Percentiles rank a stretch among this genome's conserved stretches.
Conservation (phyloP, 2,888 invertebrate species). For the Formica aserva region DNA sequence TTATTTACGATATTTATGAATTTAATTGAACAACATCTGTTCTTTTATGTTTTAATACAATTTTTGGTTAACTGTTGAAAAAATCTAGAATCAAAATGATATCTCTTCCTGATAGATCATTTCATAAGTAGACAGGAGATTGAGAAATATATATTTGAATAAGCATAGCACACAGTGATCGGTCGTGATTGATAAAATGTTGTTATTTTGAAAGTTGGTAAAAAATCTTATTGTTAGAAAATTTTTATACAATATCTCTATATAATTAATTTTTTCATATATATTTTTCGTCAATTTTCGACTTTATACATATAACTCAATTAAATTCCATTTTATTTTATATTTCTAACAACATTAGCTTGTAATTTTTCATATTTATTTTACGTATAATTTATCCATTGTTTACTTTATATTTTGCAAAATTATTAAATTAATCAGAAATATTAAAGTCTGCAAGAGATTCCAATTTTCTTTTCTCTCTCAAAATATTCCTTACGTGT, state of each 20-base stretch:
- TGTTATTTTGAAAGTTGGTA: neutral
- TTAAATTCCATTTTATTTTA: neutral
- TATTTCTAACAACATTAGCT: slow-evolving; percentile 13
- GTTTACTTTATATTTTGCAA: neutral
- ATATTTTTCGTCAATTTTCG: neutral
- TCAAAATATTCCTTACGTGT: slow-evolving; percentile 16
- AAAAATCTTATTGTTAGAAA: neutral
- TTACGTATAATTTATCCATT: neutral
- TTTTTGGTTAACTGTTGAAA: neutral
- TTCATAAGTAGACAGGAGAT: slow-evolving; percentile 55
- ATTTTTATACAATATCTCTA: neutral
- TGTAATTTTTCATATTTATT: neutral
- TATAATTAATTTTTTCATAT: neutral
- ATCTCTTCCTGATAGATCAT: slow-evolving; percentile 59
- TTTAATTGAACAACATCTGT: neutral
- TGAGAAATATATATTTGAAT: slow-evolving; percentile 51
- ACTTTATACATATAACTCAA: neutral
- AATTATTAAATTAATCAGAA: neutral
- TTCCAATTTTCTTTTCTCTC: neutral
- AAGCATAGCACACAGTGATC: slow-evolving; percentile 8
- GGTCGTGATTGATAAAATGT: slow-evolving; percentile 29
- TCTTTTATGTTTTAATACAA: neutral
- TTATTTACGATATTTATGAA: neutral
- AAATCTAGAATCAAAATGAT: slow-evolving; percentile 8
- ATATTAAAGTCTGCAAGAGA: neutral